A percentile compares a stretch with the other conserved stretches of the same genome.
Conservation (phyloP, 2,113 vertebrate species). For the Perca fluviatilis region DNA sequence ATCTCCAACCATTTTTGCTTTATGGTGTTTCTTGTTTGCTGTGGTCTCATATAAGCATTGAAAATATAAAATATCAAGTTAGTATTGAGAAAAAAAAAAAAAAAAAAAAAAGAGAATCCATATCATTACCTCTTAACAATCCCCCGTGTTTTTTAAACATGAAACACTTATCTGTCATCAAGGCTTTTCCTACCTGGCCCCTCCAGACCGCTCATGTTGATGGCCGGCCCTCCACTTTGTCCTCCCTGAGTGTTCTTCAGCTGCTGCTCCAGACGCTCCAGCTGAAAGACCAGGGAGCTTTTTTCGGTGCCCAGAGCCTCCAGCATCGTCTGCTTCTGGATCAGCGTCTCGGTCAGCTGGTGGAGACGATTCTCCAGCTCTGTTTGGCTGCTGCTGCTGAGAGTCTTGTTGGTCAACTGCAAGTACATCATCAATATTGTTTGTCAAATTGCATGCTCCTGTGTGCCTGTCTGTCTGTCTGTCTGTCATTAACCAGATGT, state of each 20-base stretch:
- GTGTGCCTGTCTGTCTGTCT: too few species aligned
- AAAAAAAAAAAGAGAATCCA: not conserved
- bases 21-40: not conserved
- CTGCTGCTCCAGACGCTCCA: constrained; percentile 95
- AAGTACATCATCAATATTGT: not conserved
- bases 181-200: constrained; percentile 76
- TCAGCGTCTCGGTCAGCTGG: constrained; percentile 97
- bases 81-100: not conserved
- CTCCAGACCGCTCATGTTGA: constrained; percentile 92
- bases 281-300: constrained; percentile 94
- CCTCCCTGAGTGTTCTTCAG: constrained; percentile 88
- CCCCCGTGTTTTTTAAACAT: not conserved
- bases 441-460: not conserved
- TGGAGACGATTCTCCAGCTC: constrained; percentile 96
- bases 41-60: not conserved
- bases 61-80: not conserved
- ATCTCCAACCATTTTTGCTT: not conserved
- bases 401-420: constrained; percentile 95
- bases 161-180: not conserved
- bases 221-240: constrained; percentile 83
- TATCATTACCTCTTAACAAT: not conserved
- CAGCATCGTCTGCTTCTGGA: constrained; percentile 99
- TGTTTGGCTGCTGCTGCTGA: constrained; percentile 94
- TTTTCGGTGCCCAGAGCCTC: constrained; percentile 97
- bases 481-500: not conserved